A percentile compares a stretch with the other conserved stretches of the same genome.
Evolutionary conservation across 2,797 vertebrate species (phyloP).

Genomic region (Melanotaenia boesemani): DNA sequence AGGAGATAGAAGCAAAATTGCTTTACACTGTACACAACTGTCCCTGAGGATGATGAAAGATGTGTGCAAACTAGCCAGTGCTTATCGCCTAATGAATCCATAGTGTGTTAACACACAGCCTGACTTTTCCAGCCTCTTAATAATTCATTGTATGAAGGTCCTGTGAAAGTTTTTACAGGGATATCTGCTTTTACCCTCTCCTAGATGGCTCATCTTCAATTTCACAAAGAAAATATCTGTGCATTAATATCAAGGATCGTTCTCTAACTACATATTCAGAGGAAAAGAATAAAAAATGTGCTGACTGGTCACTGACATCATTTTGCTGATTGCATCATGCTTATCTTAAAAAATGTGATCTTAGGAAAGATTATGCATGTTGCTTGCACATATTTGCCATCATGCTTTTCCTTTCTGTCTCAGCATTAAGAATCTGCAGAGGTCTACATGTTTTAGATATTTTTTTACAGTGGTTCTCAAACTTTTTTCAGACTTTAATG

Average conservation of each 20-base stretch:
- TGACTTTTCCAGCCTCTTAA: conserved; percentile 25
- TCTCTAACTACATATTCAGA: no score
- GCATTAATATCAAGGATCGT: no score
- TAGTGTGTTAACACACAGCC: conserved; percentile 13
- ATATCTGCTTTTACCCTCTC: conserved; percentile 11
- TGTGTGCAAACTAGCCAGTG: conserved; percentile 9
- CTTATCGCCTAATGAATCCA: conserved; percentile 43
- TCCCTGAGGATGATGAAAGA: conserved; percentile 33
- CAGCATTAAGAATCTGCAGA: no score
- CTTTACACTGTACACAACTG: not conserved
- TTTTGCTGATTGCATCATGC: conserved; percentile 53
- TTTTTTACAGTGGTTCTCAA: no score
- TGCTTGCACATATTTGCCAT: no score
- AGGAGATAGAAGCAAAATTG: no score
- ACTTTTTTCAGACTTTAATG: no score
- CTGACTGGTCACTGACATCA: conserved; percentile 53
- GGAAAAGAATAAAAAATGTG: conserved; percentile 1
- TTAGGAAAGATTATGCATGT: no score
- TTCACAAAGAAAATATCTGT: no score
- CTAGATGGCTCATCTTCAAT: not conserved
- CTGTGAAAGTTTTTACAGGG: conserved; percentile 16
- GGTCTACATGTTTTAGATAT: no score
- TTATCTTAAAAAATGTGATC: no score
- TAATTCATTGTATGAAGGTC: conserved; percentile 46
- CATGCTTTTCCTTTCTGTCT: no score